Conservation (phyloP, 2,797 vertebrate genomes). For the Martes flavigula region DNA sequence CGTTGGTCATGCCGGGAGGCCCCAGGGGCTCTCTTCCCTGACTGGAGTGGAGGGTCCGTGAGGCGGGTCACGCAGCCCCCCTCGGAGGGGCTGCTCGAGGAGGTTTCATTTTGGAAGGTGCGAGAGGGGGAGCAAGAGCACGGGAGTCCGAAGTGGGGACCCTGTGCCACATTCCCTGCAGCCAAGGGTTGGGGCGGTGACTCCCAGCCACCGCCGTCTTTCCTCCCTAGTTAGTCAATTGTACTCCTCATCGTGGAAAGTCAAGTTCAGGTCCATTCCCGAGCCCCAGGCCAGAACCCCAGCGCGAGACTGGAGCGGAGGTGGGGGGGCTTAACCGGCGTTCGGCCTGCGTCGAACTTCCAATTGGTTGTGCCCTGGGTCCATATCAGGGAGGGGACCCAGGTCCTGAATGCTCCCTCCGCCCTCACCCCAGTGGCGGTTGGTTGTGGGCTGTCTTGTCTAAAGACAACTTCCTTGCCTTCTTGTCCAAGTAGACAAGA, state of each 20-base stretch:
- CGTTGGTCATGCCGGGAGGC: neutral
- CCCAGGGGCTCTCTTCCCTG: neutral
- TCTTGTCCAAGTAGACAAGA: neutral
- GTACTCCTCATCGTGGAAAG: neutral
- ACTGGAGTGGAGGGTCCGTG: neutral
- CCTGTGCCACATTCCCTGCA: neutral
- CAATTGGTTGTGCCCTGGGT: neutral
- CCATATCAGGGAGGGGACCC: neutral
- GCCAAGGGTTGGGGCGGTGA: neutral
- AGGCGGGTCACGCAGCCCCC: neutral
- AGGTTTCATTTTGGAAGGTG: neutral
- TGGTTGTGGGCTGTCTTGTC: constrained; percentile 17
- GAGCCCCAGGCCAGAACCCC: neutral
- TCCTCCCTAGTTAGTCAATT: neutral
- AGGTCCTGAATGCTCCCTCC: neutral
- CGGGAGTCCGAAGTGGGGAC: neutral
- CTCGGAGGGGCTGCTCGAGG: neutral
- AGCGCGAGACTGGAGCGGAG: neutral
- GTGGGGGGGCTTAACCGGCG: too few species aligned
- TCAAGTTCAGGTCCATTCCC: neutral
- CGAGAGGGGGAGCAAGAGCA: neutral
- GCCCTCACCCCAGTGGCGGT: accelerated
- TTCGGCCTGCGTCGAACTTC: neutral
- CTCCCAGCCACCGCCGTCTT: neutral
- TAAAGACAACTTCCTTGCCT: constrained; percentile 82